Base-by-base conservation (phyloP, 2,888 invertebrate species). In the Caenorhabditis imperialis region DNA sequence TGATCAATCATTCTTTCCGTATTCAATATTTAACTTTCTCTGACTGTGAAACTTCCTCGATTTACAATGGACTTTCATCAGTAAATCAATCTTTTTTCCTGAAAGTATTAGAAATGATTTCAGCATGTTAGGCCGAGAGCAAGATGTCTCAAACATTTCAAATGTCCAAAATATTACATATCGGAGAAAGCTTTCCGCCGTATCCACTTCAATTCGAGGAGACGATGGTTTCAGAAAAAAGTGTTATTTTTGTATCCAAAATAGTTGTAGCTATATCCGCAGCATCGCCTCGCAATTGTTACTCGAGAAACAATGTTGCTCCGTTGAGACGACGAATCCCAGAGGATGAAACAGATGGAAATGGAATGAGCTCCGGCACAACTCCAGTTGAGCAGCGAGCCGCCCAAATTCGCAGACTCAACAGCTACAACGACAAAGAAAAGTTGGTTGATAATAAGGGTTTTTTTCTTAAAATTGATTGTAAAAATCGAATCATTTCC, bases 111-210 rank as follows among this genome's bases (percentile, higher is more conserved):
- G n/a, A n/a, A n/a, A n/a, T n/a, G n/a, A n/a, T n/a, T n/a, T n/a
- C n/a, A n/a, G n/a, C n/a, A n/a, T n/a, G n/a, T n/a, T n/a, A n/a
- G n/a, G n/a, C n/a, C n/a, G n/a, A n/a, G n/a, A n/a, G n/a, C n/a
- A n/a, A n/a, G n/a, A n/a, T n/a, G n/a, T n/a, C n/a, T n/a, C n/a
- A n/a, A n/a, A n/a, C n/a, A n/a, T n/a, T n/a, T n/a, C n/a, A n/a
- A 71, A 63, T 18, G 62, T 51, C 14, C 44, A 63, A 12, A 73
- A 73, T 50, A 73, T 73, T 22, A 73, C 72, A 0, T 45, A 54
- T 20, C 58, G 72, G 4, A 58, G 55, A 27, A 73, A 65, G 44
- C n/a, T 73, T 6, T 58, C 72, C 2, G 47, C 60, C 2, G 72
- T 73, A 14, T 73, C 72, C 5, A 60, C 65, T 7, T 60, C 53